Evolutionary conservation across 2,113 vertebrate genomes (phyloP).

Genomic region (Todiramphus chloris): DNA sequence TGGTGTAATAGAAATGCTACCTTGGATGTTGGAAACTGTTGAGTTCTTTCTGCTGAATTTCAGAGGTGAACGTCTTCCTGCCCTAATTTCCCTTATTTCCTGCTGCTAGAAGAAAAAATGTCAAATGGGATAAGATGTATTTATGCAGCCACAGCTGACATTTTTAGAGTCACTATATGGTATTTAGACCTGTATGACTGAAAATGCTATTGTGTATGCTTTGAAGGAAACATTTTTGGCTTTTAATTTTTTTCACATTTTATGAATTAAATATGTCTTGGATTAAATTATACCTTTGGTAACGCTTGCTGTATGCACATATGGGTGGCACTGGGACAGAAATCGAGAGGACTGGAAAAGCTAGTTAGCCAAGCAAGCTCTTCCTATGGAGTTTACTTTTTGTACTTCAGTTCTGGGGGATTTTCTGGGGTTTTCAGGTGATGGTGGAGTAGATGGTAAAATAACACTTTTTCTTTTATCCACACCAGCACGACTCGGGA

Average conservation of each 20-base stretch:
- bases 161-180: slow-evolving; percentile 14
- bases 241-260: not conserved
- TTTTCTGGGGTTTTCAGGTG: not conserved
- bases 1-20: not conserved
- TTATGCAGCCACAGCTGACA: not conserved
- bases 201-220: not conserved
- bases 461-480: not conserved
- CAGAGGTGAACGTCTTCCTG: not conserved
- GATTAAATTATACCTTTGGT: not conserved
- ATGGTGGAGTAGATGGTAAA: not conserved
- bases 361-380: not conserved
- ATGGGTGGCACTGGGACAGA: not conserved
- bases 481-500: not conserved
- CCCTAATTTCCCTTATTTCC: not conserved
- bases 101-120: not conserved
- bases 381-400: not conserved
- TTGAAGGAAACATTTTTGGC: not conserved
- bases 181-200: slow-evolving; percentile 21
- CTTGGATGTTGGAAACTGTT: not conserved
- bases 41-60: not conserved
- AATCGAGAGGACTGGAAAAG: not conserved
- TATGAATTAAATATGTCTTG: not conserved
- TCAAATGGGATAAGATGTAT: not conserved
- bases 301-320: not conserved
- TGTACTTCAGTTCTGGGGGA: not conserved